These are phyloP conservation scores for Forbesichthys agassizii DNA, from an alignment of 2,113 vertebrate species.

Conservation along the genomic window DNA sequence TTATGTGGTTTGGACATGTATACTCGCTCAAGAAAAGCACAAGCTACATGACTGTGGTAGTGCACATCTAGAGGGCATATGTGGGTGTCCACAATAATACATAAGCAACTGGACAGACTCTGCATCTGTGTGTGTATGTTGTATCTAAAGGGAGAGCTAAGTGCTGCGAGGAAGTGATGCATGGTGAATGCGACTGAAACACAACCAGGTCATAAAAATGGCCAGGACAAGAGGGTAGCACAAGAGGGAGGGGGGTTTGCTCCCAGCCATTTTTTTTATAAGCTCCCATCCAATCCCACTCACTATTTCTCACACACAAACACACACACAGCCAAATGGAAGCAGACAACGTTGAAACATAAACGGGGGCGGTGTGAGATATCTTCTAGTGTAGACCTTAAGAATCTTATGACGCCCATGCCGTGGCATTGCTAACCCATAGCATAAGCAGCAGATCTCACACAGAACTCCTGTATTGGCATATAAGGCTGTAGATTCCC, in stretches of 20 bases:
- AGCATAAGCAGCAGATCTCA: too few relatives aligned
- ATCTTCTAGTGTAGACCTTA: not conserved
- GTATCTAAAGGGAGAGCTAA: slow-evolving; percentile 49
- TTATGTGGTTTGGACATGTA: too few relatives aligned
- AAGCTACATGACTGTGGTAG: not conserved
- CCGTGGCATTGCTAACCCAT: too few relatives aligned
- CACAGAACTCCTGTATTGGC: too few relatives aligned
- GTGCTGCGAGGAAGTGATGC: slow-evolving; percentile 70
- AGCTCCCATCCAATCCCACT: slow-evolving; percentile 44
- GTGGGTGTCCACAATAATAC: not conserved
- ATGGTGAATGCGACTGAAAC: slow-evolving; percentile 68
- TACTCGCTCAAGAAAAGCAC: not conserved
- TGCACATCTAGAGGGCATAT: not conserved
- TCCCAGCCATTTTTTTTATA: slow-evolving; percentile 66
- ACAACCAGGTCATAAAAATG: slow-evolving; percentile 66
- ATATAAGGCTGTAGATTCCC: too few relatives aligned
- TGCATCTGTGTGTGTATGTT: not conserved
- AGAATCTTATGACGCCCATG: not conserved
- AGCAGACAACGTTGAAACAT: not conserved
- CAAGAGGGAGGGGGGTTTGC: slow-evolving; percentile 55
- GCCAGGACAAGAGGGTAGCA: slow-evolving; percentile 53
- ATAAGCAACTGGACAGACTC: slow-evolving; percentile 15
- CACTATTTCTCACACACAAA: not conserved
- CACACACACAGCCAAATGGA: slow-evolving; percentile 9
- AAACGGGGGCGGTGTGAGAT: not conserved